A percentile compares a stretch with the other conserved stretches of the same genome.
These are phyloP conservation scores for Idaea biselata DNA, from an alignment of 2,888 invertebrate genomes.

Conservation along the genomic window DNA sequence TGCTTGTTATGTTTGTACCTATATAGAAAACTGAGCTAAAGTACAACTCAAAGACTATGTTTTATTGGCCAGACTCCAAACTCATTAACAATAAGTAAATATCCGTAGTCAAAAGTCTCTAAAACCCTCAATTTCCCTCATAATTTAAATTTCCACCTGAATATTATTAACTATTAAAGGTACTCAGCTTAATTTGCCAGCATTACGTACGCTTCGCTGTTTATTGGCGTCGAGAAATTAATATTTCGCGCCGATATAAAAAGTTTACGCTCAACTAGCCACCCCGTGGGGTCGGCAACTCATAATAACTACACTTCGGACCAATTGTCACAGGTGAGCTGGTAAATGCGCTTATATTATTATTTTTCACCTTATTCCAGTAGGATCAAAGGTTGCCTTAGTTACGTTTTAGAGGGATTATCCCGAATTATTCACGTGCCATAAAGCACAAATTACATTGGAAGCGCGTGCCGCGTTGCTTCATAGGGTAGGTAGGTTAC, in stretches of 20 bases:
- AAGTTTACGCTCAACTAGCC: slow-evolving; percentile 78
- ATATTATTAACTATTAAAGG: slow-evolving; percentile 72
- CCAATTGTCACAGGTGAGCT: slow-evolving; percentile 71
- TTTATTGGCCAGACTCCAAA: too few relatives aligned
- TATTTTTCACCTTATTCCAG: slow-evolving; percentile 64
- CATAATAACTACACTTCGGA: slow-evolving; percentile 61
- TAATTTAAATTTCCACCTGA: slow-evolving; percentile 70
- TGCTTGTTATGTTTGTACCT: too few relatives aligned
- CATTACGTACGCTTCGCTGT: slow-evolving; percentile 70
- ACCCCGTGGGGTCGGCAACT: slow-evolving; percentile 59
- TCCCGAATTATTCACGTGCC: slow-evolving; percentile 74
- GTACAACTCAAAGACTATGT: too few relatives aligned
- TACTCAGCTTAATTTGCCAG: slow-evolving; percentile 75
- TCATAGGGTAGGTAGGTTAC: slow-evolving; percentile 32
- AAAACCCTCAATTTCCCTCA: slow-evolving; percentile 29
- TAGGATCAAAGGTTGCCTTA: slow-evolving; percentile 72
- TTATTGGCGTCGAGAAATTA: slow-evolving; percentile 77
- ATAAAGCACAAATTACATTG: slow-evolving; percentile 74
- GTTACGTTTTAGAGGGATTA: slow-evolving; percentile 55
- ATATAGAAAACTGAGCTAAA: too few relatives aligned
- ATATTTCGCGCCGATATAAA: slow-evolving; percentile 79
- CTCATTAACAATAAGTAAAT: background rate
- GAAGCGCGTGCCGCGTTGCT: slow-evolving; percentile 59
- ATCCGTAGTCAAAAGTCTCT: slow-evolving; percentile 2
- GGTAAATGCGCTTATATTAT: slow-evolving; percentile 73